Base-by-base conservation (phyloP, 1,140 invertebrate genomes). In the Penaeus indicus region DNA sequence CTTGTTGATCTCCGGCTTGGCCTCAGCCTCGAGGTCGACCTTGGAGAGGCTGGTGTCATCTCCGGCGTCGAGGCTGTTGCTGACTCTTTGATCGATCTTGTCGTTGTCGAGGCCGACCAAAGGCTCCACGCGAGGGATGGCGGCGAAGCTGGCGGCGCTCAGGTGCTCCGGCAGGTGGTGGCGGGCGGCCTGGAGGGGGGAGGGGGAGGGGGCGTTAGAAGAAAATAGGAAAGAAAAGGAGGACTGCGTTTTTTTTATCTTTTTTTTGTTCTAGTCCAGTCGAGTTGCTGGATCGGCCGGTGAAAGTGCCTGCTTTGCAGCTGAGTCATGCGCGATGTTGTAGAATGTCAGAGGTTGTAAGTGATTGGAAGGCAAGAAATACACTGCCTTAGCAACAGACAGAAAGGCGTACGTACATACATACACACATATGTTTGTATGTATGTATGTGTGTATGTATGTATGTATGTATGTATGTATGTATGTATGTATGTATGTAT, bases 71-170 rank as follows among this genome's bases (percentile, higher is more conserved):
- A 54, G 54, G 54, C 54, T 54, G 11, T 54, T 54, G 54, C 0
- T 54, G 16, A 54, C 54, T 54, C 54, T 54, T 11, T 54, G 54
- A 11, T 54, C 54, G 11, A 54, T 54, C 54, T 54, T 54, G 54
- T 54, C 54, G 16, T 54, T 54, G 54, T 54, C 13, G n/a, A 38
- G 21, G 13, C 54, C 69, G 16, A 79, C 84, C 4, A 85, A 32
- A 3, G 32, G 32, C 47, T 67, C 63, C 19, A 27, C n/a, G n/a
- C 64, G 13, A 19, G 82, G 82, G 7, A 72, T 8, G 19, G 60
- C 64, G 19, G 72, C 7, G 38, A 84, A 84, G 27, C 64, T 47
- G 38, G 82, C 82, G 13, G 82, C 62, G 13, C 60, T 62, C 7
- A 84, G 64, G 11, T 84, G 22, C 63, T 72, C 25, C 25, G n/a